Conservation (phyloP, 2,888 invertebrate species). For the Dicycla oo region DNA sequence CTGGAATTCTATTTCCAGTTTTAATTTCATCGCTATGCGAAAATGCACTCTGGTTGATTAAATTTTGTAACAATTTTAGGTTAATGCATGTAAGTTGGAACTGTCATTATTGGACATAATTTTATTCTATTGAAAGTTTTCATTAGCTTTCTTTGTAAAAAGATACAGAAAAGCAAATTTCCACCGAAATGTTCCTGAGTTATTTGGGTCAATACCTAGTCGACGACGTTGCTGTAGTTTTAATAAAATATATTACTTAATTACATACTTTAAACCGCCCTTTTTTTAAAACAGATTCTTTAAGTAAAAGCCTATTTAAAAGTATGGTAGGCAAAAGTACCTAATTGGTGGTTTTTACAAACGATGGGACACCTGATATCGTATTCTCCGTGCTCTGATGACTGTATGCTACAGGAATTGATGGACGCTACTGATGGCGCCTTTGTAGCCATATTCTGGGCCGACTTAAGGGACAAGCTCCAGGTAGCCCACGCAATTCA, state of each 20-base stretch:
- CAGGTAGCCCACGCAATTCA: no score
- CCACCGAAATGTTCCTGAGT: neutral
- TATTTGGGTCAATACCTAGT: neutral
- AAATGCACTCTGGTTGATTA: conserved; percentile 48
- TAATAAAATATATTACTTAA: neutral
- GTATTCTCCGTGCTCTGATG: neutral
- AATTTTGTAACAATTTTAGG: conserved; percentile 15
- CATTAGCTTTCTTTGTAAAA: neutral
- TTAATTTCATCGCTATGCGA: conserved; percentile 23
- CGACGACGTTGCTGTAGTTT: neutral
- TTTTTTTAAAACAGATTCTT: neutral
- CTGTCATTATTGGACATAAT: neutral
- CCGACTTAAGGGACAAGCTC: no score
- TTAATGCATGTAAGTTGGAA: neutral
- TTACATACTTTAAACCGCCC: no score
- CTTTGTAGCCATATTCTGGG: neutral
- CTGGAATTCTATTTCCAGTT: conserved; percentile 3
- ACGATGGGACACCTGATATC: no score
- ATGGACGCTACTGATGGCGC: neutral
- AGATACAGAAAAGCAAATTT: neutral
- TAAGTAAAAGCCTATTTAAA: neutral
- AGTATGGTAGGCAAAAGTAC: neutral
- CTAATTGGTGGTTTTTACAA: neutral
- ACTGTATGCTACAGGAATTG: neutral
- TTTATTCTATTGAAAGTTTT: neutral